These are phyloP conservation scores for Drosophila lutescens DNA, from an alignment of 2,888 invertebrate species.

Conservation along the genomic window DNA sequence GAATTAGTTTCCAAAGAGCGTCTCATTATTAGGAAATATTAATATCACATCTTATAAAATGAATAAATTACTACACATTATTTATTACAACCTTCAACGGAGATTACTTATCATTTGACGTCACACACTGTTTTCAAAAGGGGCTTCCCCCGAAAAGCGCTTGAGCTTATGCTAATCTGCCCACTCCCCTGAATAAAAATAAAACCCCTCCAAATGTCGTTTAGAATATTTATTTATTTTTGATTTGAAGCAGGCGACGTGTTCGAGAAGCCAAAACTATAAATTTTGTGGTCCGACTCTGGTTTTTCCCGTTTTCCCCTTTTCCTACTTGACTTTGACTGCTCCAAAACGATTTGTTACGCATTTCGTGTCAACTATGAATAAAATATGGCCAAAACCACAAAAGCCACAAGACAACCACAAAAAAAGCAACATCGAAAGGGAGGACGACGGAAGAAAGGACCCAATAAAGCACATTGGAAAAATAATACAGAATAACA, in stretches of 20 bases:
- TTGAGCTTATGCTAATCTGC: conserved; percentile 65
- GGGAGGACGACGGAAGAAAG: conserved; percentile 9
- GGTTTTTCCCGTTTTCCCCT: conserved; percentile 52
- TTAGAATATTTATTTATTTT: conserved; percentile 74
- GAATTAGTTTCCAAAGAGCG: background rate
- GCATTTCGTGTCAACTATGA: conserved; percentile 79
- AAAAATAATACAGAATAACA: conserved; percentile 23
- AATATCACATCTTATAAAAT: background rate
- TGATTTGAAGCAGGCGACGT: conserved; percentile 59
- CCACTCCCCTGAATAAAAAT: conserved; percentile 32
- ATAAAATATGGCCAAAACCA: conserved; percentile 74
- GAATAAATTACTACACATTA: conserved; percentile 2
- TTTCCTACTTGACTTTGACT: conserved; percentile 9
- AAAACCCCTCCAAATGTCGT: conserved; percentile 48
- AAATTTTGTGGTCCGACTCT: conserved; percentile 66
- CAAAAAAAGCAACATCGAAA: conserved; percentile 5
- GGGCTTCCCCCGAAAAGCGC: conserved; percentile 2
- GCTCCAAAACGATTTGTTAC: conserved; percentile 73
- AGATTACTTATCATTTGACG: conserved; percentile 4
- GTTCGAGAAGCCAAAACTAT: conserved; percentile 61
- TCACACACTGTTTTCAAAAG: background rate
- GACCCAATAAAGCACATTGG: conserved; percentile 23
- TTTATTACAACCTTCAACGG: conserved; percentile 1
- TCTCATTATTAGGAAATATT: background rate
- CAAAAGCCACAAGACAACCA: conserved; percentile 56